Evolutionary conservation across 1,140 invertebrate species (phyloP).

Genomic region (Drosophila sulfurigaster): DNA sequence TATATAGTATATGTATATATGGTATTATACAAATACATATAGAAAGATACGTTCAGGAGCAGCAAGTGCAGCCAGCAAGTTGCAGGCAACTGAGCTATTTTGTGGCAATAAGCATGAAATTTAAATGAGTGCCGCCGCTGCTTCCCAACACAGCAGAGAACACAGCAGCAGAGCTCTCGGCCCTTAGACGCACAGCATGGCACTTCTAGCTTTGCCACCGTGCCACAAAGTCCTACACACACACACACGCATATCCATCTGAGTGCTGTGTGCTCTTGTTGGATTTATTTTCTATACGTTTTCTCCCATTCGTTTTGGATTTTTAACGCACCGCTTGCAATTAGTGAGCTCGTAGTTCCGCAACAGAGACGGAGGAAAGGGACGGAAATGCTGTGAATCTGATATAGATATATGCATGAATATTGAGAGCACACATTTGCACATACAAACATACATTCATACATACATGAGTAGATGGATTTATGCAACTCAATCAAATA

Average conservation of each 20-base stretch:
- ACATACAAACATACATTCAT: constrained; percentile 17
- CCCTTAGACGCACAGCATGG: neutral
- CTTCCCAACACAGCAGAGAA: constrained; percentile 19
- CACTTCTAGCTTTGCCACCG: neutral
- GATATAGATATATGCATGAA: constrained; percentile 49
- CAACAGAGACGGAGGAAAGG: constrained; percentile 1
- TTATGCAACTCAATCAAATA: constrained; percentile 59
- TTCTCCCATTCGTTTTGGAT: constrained; percentile 22
- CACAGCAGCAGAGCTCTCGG: neutral
- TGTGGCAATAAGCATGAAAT: constrained; percentile 83
- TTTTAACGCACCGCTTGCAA: constrained; percentile 70
- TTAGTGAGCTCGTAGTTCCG: constrained; percentile 58
- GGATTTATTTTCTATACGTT: constrained; percentile 15
- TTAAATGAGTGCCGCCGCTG: constrained; percentile 71
- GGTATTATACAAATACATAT: constrained; percentile 37
- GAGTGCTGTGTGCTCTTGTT: constrained; percentile 10
- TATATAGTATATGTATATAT: constrained; percentile 56
- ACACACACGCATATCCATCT: constrained; percentile 1
- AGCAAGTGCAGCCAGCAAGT: constrained; percentile 41
- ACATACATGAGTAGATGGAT: constrained; percentile 27
- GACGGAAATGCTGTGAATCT: neutral
- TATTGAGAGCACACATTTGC: constrained; percentile 26
- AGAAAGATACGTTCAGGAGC: constrained; percentile 49
- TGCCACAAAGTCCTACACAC: constrained; percentile 19
- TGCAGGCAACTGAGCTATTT: constrained; percentile 77